phyloP scores from a whole-genome alignment of 2,113 vertebrate genomes.

The Corythoichthys haematopterus region DNA sequence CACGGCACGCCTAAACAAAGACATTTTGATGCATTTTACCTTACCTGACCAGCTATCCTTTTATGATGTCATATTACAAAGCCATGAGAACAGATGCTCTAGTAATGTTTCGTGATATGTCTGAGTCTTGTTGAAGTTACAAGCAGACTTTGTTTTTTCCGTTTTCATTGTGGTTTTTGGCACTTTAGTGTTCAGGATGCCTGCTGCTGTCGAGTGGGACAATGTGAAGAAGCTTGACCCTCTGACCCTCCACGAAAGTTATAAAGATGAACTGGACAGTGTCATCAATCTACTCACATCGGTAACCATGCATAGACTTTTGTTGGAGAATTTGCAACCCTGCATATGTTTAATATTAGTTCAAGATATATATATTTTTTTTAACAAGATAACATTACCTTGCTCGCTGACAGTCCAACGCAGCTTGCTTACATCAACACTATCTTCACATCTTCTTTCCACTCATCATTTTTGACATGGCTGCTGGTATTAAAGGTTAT shows the following conservation, averaged over 20 bases:
- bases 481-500: background rate
- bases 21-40: background rate
- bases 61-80: conserved; percentile 6
- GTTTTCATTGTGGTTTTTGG: background rate
- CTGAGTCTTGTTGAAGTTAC: background rate
- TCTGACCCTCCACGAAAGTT: conserved; percentile 53
- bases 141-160: background rate
- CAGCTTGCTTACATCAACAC: background rate
- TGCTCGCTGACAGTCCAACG: background rate
- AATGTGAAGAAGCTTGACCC: conserved; percentile 80
- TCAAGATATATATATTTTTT: background rate
- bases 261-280: conserved; percentile 61
- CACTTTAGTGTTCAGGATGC: conserved; percentile 63
- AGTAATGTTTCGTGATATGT: background rate
- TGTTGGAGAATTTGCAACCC: background rate
- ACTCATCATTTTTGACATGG: background rate
- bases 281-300: conserved; percentile 72
- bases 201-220: conserved; percentile 79
- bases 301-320: conserved; percentile 61
- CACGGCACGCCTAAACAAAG: background rate
- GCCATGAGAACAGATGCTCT: background rate
- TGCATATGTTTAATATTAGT: background rate
- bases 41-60: background rate
- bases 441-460: background rate
- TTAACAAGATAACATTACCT: background rate